phyloP scores from a whole-genome alignment of 2,888 invertebrate species.

The Lochmaea crataegi region DNA sequence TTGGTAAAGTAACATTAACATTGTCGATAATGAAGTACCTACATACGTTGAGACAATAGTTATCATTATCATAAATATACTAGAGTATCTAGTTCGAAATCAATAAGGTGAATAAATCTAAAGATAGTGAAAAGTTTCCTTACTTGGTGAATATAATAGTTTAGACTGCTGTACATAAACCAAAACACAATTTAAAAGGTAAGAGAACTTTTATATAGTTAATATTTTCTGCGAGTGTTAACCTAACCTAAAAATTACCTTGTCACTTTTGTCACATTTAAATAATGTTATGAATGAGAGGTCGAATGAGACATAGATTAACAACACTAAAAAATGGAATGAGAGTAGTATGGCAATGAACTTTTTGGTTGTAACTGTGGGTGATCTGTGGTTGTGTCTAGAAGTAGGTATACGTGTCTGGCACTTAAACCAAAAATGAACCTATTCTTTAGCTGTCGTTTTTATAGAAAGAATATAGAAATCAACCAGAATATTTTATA shows the following conservation, averaged over 20 bases:
- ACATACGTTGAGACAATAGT: slow-evolving; percentile 14
- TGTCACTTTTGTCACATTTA: slow-evolving; percentile 18
- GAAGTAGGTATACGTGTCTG: too few relatives aligned
- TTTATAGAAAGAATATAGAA: too few relatives aligned
- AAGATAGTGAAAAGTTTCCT: neutral
- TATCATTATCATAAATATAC: neutral
- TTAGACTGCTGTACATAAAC: neutral
- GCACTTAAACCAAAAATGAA: too few relatives aligned
- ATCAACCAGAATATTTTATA: too few relatives aligned
- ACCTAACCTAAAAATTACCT: slow-evolving; percentile 5
- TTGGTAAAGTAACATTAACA: slow-evolving; percentile 24
- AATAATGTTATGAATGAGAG: neutral
- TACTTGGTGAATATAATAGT: slow-evolving; percentile 3
- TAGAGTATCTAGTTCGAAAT: slow-evolving; percentile 7
- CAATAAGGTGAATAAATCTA: slow-evolving; percentile 5
- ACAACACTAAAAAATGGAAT: too few relatives aligned
- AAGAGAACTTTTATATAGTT: slow-evolving; percentile 16
- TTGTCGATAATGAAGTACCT: slow-evolving; percentile 18
- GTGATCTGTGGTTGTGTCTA: too few relatives aligned
- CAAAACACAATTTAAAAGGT: slow-evolving; percentile 18
- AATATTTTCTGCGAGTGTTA: neutral
- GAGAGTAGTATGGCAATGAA: too few relatives aligned
- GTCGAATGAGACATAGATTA: too few relatives aligned
- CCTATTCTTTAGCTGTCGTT: too few relatives aligned
- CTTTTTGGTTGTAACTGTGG: too few relatives aligned